Evolutionary conservation across 2,797 vertebrate species (phyloP), one percentile per base, ranked within the genome.

Genomic region (Spea hammondii): DNA sequence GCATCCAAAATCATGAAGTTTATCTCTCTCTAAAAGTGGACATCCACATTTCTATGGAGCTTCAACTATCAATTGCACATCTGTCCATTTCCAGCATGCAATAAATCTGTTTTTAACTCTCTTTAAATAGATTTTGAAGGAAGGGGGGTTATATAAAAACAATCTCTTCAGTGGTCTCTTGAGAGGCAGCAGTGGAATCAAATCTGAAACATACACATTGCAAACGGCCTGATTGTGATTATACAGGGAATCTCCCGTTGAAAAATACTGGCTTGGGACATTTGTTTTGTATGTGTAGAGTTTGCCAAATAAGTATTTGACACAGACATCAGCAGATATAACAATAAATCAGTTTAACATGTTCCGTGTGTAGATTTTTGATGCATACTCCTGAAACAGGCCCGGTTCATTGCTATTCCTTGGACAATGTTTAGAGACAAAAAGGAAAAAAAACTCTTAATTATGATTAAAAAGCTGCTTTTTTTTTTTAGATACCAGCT

Each of bases 241-340:
- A n/a, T 53, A 55, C 5, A 70, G 50, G 50, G 32, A 47, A 65
- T 4, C 64, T 44, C 45, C 9, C 10, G 6, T 46, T 12, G 46
- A 69, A 17, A 10, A 17, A 17, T 14, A 77, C 76, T 67, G 67
- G 67, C 8, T 14, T 69, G 14, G 11, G 13, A 51, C 67, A 69
- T 69, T 69, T 8, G 47, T 51, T 17, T n/a, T 8, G 14, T 50
- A 69, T 51, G 47, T 51, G 32, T 8, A 51, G 49, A 69, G 14
- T 49, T 69, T 69, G 48, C 47, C 67, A 69, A 69, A 69, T 17
- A 69, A 69, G 12, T 69, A 69, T 51, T 53, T 69, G 67, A 69
- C 67, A 69, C 67, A 69, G 67, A 62, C 14, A 62, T 62, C 59
- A 62, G 32, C 59, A 62, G 14, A 69, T 14, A 68, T 50, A 68